Conservation (phyloP, 2,113 vertebrate genomes). For the Semicossyphus pulcher region DNA sequence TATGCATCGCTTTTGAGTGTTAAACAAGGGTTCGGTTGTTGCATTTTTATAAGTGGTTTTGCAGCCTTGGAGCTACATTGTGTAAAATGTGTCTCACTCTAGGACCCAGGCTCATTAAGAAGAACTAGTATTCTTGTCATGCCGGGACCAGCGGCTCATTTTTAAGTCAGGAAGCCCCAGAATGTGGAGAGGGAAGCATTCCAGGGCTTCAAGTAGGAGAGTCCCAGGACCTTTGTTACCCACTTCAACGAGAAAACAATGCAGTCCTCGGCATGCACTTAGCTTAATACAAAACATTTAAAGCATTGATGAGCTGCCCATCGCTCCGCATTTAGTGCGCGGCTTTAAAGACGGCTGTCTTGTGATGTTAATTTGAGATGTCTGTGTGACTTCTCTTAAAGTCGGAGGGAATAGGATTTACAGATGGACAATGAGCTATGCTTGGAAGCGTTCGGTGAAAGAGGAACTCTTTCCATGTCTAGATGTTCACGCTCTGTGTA, state of each 20-base stretch:
- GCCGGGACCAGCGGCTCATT: conserved; percentile 55
- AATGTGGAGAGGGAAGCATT: conserved; percentile 58
- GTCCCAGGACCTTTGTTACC: conserved; percentile 71
- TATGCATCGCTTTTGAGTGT: conserved; percentile 57
- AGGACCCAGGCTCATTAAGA: conserved; percentile 66
- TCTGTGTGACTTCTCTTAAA: conserved; percentile 12
- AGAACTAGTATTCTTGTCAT: conserved; percentile 65
- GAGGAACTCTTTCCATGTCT: conserved; percentile 16
- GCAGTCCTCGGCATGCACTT: conserved; percentile 45
- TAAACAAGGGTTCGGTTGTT: conserved; percentile 57
- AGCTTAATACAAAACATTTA: conserved; percentile 38
- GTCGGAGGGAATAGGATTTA: conserved; percentile 10
- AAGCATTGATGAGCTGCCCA: conserved; percentile 53
- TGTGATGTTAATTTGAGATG: conserved; percentile 58
- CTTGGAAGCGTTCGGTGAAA: conserved; percentile 29
- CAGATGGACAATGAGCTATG: conserved; percentile 31
- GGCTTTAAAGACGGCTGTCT: conserved; percentile 31
- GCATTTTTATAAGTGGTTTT: conserved; percentile 56
- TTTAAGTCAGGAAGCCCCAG: conserved; percentile 55
- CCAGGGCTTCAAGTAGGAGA: conserved; percentile 59
- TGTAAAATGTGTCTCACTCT: conserved; percentile 57
- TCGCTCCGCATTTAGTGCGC: conserved; percentile 33
- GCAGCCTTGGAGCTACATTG: conserved; percentile 61
- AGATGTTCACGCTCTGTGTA: conserved; percentile 37
- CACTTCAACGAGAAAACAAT: conserved; percentile 52